These are phyloP conservation scores for Triops longicaudatus DNA, from an alignment of 1,140 invertebrate genomes.

Conservation along the genomic window DNA sequence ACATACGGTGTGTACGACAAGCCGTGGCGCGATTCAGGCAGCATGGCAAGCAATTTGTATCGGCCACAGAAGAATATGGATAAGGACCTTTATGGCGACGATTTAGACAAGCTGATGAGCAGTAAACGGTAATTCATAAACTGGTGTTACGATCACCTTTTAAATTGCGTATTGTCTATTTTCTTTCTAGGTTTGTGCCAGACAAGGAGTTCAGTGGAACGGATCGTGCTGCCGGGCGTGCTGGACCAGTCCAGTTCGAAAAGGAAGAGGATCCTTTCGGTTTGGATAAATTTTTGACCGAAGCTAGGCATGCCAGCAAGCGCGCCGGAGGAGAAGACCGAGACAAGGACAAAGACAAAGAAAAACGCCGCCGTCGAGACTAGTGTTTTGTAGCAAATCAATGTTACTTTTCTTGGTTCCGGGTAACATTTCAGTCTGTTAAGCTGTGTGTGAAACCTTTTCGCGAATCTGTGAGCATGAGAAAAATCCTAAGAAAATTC, in stretches of 20 bases:
- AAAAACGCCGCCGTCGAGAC: slow-evolving; percentile 34
- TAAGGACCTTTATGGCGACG: slow-evolving; percentile 82
- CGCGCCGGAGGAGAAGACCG: slow-evolving; percentile 42
- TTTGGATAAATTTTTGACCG: slow-evolving; percentile 93
- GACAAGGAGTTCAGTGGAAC: slow-evolving; percentile 93
- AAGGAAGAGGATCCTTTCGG: slow-evolving; percentile 94
- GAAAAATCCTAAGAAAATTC: no score
- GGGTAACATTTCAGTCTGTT: background rate
- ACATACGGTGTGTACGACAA: slow-evolving; percentile 97
- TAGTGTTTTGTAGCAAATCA: slow-evolving; percentile 22
- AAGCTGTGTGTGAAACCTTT: background rate
- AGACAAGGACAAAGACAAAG: slow-evolving; percentile 34
- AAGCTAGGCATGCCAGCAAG: slow-evolving; percentile 78
- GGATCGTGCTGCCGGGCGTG: slow-evolving; percentile 58
- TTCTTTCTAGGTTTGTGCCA: slow-evolving; percentile 70
- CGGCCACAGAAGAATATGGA: slow-evolving; percentile 80
- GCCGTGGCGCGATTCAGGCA: slow-evolving; percentile 74
- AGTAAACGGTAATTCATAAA: slow-evolving; percentile 58
- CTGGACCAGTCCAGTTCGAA: slow-evolving; percentile 94
- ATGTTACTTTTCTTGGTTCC: background rate
- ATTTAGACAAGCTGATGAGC: slow-evolving; percentile 71
- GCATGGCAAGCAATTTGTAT: slow-evolving; percentile 82
- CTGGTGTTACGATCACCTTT: background rate
- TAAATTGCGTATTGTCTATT: slow-evolving; percentile 14
- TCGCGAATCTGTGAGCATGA: background rate